Conservation (phyloP, 1,140 invertebrate genomes). For the Popillia japonica region DNA sequence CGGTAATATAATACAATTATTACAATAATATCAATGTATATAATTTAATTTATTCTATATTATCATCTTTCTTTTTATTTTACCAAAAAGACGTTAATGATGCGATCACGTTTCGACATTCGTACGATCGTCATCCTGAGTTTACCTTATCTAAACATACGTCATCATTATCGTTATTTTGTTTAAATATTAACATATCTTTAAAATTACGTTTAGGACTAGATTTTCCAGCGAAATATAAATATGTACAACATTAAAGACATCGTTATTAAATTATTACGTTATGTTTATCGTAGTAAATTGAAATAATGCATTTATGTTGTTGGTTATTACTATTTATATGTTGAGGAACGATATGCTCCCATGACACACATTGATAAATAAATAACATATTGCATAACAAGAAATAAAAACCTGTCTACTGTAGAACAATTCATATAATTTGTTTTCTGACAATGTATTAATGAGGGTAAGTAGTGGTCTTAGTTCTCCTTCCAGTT, state of each 20-base stretch:
- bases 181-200: neutral
- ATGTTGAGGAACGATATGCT: neutral
- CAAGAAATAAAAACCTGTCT: neutral
- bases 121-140: neutral
- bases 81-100: neutral
- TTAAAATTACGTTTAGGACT: constrained; percentile 39
- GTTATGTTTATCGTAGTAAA: neutral
- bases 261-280: constrained; percentile 18
- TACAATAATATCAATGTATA: constrained; percentile 31
- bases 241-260: constrained; percentile 38
- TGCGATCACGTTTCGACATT: neutral
- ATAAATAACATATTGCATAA: neutral
- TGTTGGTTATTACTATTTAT: constrained; percentile 4
- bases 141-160: neutral
- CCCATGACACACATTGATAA: neutral
- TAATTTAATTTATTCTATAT: constrained; percentile 22
- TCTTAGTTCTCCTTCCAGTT: neutral
- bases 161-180: neutral
- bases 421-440: neutral
- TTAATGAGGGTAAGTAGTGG: neutral
- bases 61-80: neutral
- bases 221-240: constrained; percentile 36
- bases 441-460: neutral
- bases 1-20: constrained; percentile 23
- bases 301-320: neutral